Conservation (phyloP, 1,140 invertebrate genomes). For the Globodera rostochiensis region DNA sequence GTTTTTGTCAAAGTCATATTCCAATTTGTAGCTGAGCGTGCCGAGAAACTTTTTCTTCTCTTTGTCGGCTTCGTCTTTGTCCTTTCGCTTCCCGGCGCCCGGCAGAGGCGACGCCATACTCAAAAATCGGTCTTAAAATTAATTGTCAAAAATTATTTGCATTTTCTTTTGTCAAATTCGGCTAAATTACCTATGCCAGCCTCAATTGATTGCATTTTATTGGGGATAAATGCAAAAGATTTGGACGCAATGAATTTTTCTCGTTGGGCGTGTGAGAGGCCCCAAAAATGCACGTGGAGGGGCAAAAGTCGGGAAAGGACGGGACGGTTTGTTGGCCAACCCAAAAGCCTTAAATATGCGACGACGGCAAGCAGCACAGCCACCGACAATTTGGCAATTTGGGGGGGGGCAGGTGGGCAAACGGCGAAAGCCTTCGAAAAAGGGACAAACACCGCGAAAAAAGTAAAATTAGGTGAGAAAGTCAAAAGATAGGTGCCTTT, state of each 20-base stretch:
- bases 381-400: no score
- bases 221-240: not conserved
- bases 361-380: not conserved
- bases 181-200: not conserved
- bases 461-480: no score
- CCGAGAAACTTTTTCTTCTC: slow-evolving; percentile 66
- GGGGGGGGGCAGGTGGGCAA: no score
- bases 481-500: no score
- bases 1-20: slow-evolving; percentile 99
- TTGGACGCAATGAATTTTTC: not conserved
- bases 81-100: slow-evolving; percentile 25
- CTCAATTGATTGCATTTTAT: not conserved
- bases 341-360: not conserved
- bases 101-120: slow-evolving; percentile 28
- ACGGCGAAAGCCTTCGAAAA: no score
- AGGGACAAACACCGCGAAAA: no score
- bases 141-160: not conserved
- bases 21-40: slow-evolving; percentile 72
- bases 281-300: no score
- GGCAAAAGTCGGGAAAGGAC: not conserved
- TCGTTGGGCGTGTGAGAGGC: not conserved
- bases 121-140: slow-evolving; percentile 22
- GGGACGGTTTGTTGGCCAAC: not conserved
- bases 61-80: slow-evolving; percentile 38
- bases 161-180: not conserved